phyloP scores from a whole-genome alignment of 2,888 invertebrate genomes.

The Neoitamus cyanurus region DNA sequence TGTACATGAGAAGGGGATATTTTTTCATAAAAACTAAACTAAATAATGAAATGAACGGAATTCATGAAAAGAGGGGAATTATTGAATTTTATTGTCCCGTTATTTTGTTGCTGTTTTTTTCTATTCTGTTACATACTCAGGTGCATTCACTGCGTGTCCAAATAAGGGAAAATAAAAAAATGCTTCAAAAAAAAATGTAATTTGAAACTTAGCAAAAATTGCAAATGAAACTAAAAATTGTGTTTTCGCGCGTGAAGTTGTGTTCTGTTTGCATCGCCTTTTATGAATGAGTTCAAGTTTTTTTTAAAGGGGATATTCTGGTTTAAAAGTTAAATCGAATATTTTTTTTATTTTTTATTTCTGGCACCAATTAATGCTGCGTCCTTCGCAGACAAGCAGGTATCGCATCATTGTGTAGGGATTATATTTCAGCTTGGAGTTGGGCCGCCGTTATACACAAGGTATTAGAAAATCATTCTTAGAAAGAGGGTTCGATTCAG shows the following conservation, averaged over 20 bases:
- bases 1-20: slow-evolving; percentile 59
- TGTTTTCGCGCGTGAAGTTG: neutral
- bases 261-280: neutral
- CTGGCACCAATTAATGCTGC: no score
- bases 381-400: no score
- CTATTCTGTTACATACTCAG: neutral
- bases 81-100: neutral
- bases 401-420: no score
- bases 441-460: no score
- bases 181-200: neutral
- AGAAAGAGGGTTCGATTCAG: no score
- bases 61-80: slow-evolving; percentile 33
- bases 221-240: neutral
- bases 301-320: no score
- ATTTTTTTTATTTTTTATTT: no score
- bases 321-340: no score
- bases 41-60: slow-evolving; percentile 45
- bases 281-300: slow-evolving; percentile 9
- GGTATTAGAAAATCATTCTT: no score
- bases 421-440: no score
- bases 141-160: neutral
- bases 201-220: neutral
- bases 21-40: slow-evolving; percentile 46
- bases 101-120: neutral
- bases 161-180: neutral